Evolutionary conservation across 2,888 invertebrate genomes (phyloP).

Genomic region (Margaritifera margaritifera): DNA sequence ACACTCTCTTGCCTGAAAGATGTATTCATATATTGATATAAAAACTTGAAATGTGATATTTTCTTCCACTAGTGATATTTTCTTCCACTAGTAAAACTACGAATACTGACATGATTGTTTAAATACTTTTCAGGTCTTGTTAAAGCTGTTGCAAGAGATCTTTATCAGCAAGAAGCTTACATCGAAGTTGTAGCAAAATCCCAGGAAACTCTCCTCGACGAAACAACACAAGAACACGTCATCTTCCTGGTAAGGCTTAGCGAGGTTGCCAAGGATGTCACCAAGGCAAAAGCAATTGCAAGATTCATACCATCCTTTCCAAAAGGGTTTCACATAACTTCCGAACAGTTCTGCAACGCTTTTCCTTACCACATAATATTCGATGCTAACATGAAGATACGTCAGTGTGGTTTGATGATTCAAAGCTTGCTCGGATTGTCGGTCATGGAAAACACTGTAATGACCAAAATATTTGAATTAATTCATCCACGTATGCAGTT

Average conservation of each 20-base stretch:
- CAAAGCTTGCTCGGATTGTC: slow-evolving; percentile 37
- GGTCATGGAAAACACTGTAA: slow-evolving; percentile 24
- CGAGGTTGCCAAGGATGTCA: slow-evolving; percentile 12
- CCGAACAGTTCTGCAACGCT: slow-evolving; percentile 59
- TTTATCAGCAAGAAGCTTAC: slow-evolving; percentile 54
- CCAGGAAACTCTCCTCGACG: slow-evolving; percentile 42
- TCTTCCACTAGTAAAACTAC: not conserved
- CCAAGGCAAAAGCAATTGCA: slow-evolving; percentile 7
- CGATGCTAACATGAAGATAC: slow-evolving; percentile 56
- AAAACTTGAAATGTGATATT: too few relatives aligned
- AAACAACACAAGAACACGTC: slow-evolving; percentile 55
- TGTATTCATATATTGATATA: too few relatives aligned
- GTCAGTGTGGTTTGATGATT: slow-evolving; percentile 59
- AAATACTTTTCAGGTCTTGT: slow-evolving; percentile 45
- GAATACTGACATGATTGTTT: not conserved
- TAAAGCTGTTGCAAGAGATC: slow-evolving; percentile 57
- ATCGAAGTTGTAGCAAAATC: slow-evolving; percentile 45
- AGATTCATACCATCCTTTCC: slow-evolving; percentile 33
- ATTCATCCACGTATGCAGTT: slow-evolving; percentile 62
- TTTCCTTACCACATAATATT: slow-evolving; percentile 70
- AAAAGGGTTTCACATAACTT: slow-evolving; percentile 40
- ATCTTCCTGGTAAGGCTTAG: slow-evolving; percentile 48
- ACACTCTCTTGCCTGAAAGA: too few relatives aligned
- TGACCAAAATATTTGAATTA: slow-evolving; percentile 53
- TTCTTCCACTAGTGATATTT: too few relatives aligned